Conservation (phyloP, 37 sponge, comb jelly and placozoan genomes). For the Halisarca cf. caerulea region DNA sequence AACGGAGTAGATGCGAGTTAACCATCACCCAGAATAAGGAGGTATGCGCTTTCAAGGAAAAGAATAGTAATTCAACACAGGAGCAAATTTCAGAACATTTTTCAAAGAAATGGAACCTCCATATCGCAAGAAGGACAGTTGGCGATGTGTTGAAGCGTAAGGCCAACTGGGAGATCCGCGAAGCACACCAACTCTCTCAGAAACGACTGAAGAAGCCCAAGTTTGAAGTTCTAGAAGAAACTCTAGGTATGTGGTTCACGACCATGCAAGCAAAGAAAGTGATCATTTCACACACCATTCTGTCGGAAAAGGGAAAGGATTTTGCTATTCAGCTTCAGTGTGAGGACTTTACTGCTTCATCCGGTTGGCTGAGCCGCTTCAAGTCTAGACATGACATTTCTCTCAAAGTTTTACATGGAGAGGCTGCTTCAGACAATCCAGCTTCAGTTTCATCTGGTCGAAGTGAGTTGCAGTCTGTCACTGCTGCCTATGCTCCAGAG, state of each 20-base stretch:
- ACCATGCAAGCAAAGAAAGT: slow-evolving; percentile 25
- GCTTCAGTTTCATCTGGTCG: not conserved
- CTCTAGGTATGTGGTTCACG: slow-evolving; percentile 5
- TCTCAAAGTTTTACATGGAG: slow-evolving; percentile 3
- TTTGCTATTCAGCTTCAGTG: not conserved
- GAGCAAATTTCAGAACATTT: too few relatives aligned
- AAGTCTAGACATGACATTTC: slow-evolving; percentile 22
- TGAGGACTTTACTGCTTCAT: not conserved
- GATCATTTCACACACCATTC: not conserved
- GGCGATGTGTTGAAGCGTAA: slow-evolving; percentile 13
- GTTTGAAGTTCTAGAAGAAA: not conserved
- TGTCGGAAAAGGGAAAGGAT: not conserved
- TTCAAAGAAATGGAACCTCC: too few relatives aligned
- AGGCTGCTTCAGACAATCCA: not conserved
- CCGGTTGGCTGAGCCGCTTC: slow-evolving; percentile 11
- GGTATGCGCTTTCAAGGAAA: too few relatives aligned
- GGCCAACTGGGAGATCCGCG: not conserved
- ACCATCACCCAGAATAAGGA: too few relatives aligned
- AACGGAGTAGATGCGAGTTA: too few relatives aligned
- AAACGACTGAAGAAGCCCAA: slow-evolving; percentile 12
- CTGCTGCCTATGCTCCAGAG: not conserved
- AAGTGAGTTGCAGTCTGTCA: not conserved
- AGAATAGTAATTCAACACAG: too few relatives aligned
- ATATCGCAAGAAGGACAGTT: slow-evolving; percentile 1
- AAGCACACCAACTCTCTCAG: not conserved